A percentile compares a stretch with the other conserved stretches of the same genome.
Evolutionary conservation across 2,797 vertebrate species (phyloP).

Genomic region (Liparis tanakae): DNA sequence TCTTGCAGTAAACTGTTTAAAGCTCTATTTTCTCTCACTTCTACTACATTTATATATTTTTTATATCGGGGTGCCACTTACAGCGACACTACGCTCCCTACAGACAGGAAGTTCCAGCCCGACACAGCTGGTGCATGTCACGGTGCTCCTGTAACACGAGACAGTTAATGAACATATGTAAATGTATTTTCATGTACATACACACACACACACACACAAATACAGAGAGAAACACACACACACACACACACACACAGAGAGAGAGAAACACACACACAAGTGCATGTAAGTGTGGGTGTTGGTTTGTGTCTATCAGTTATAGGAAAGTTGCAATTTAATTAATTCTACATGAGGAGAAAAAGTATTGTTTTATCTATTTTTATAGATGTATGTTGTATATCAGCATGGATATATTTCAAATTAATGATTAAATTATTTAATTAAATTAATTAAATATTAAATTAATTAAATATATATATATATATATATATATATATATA

Average conservation of each 20-base stretch:
- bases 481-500: neutral
- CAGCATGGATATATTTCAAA: neutral
- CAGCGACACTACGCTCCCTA: conserved; percentile 12
- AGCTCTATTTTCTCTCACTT: conserved; percentile 13
- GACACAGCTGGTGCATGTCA: conserved; percentile 41
- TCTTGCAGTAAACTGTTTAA: neutral
- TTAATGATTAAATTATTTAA: too few species aligned
- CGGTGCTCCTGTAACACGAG: conserved; percentile 12
- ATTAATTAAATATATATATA: too few species aligned
- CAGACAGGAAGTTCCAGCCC: conserved; percentile 20
- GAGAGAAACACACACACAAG: too few species aligned
- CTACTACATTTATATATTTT: conserved; percentile 20
- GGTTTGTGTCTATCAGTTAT: conserved; percentile 28
- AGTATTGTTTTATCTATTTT: neutral
- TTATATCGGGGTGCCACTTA: conserved; percentile 20
- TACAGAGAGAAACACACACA: too few species aligned
- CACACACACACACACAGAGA: too few species aligned
- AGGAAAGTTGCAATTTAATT: neutral
- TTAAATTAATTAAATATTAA: too few species aligned
- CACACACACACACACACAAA: neutral
- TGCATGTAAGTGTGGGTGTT: neutral
- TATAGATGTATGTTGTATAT: neutral
- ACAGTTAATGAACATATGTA: conserved; percentile 18
- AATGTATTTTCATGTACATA: neutral
- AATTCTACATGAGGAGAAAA: too few species aligned